Evolutionary conservation across 2,113 vertebrate species (phyloP).

Genomic region (Grammatotria lemairii): DNA sequence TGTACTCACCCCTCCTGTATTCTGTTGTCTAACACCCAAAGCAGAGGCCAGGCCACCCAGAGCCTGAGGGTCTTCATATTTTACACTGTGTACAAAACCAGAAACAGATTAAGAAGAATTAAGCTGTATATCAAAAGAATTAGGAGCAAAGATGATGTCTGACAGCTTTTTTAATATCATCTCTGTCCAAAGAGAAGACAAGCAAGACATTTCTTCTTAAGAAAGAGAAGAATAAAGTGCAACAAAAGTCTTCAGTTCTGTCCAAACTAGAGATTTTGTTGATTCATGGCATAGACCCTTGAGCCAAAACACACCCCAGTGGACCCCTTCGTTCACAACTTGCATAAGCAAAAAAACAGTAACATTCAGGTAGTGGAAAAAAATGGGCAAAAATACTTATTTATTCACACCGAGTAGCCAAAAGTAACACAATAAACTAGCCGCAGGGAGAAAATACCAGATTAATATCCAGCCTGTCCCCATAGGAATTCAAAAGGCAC

Average conservation of each 20-base stretch:
- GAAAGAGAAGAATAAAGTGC: not conserved
- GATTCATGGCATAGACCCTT: not conserved
- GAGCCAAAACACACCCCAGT: not conserved
- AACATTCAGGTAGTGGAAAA: not conserved
- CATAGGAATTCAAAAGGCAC: not conserved
- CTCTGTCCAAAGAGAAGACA: not conserved
- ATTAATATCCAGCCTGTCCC: not conserved
- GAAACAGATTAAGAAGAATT: not conserved
- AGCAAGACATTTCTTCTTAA: not conserved
- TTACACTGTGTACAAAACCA: constrained; percentile 73
- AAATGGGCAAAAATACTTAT: not conserved
- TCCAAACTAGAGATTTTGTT: not conserved
- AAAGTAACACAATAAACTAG: not conserved
- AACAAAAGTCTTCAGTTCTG: not conserved
- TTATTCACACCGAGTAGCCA: not conserved
- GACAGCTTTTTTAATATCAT: not conserved
- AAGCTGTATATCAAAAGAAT: not conserved
- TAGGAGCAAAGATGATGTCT: not conserved
- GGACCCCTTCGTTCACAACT: not conserved
- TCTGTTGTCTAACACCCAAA: constrained; percentile 85
- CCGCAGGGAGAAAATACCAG: not conserved
- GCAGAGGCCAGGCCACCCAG: constrained; percentile 81
- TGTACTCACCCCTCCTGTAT: constrained; percentile 84
- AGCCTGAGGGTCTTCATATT: constrained; percentile 86
- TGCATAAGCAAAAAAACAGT: not conserved